Evolutionary conservation across 1,140 invertebrate genomes (phyloP).

Genomic region (Cataglyphis hispanica): DNA sequence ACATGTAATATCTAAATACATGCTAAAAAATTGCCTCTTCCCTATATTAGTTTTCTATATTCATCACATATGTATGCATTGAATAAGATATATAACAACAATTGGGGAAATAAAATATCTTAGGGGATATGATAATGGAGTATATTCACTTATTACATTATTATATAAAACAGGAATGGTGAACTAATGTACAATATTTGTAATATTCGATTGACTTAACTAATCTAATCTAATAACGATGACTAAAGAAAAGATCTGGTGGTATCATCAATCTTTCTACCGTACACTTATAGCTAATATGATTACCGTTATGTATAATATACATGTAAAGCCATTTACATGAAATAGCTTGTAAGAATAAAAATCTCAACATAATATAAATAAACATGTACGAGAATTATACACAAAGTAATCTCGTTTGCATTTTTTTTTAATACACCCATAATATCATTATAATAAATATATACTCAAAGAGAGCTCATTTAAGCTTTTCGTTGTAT

Average conservation of each 20-base stretch:
- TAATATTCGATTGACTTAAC: constrained; percentile 8
- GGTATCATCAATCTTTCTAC: constrained; percentile 63
- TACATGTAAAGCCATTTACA: constrained; percentile 13
- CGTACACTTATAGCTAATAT: constrained; percentile 1
- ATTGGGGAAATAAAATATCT: constrained; percentile 14
- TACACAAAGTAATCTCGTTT: constrained; percentile 50
- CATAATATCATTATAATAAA: constrained; percentile 65
- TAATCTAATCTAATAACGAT: constrained; percentile 26
- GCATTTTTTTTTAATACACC: constrained; percentile 66
- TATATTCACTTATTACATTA: neutral
- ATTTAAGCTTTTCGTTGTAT: constrained; percentile 65
- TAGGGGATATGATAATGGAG: neutral
- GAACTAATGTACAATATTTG: neutral
- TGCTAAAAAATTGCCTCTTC: neutral
- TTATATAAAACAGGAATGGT: constrained; percentile 52
- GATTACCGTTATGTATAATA: constrained; percentile 54
- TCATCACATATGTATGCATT: neutral
- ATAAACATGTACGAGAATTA: constrained; percentile 19
- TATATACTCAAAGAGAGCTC: constrained; percentile 43
- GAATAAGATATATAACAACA: neutral
- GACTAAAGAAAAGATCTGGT: constrained; percentile 38
- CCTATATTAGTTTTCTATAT: neutral
- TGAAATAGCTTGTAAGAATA: constrained; percentile 2
- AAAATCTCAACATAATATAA: constrained; percentile 27
- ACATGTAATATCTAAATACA: neutral